Evolutionary conservation across 2,797 vertebrate genomes (phyloP), one percentile per base, ranked within the genome.

Genomic region (Crenuchus spilurus): DNA sequence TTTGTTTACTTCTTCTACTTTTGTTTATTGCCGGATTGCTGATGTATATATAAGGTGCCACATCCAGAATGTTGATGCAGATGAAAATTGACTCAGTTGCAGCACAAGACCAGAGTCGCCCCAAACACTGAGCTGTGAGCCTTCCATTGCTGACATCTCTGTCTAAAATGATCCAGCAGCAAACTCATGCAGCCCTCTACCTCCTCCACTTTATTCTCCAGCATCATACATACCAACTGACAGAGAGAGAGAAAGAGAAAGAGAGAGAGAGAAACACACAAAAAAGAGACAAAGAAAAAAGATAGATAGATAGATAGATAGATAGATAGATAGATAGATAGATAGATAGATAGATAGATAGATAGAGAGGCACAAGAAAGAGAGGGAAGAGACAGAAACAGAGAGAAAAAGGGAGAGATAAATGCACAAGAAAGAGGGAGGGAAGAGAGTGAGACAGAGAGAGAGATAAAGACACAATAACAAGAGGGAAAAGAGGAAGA

Each of bases 131-230:
- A 62, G 37, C 60, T 39, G 22, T 41, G 24, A 41, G 35, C 60
- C 20, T 58, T 58, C 55, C 10, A 37, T 30, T 37, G n/a, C 60
- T 62, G 60, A 62, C 60, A 62, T 62, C 24, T 62, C 60, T 62
- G 60, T 66, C 39, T 18, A n/a, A 68, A 61, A 60, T 61, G 37
- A 26, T 33, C 37, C 18, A 13, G 57, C 30, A 2, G 16, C 11
- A 37, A 72, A 63, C 7, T 20, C 31, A 49, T 58, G 13, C 60
- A 58, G 35, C 20, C 24, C 10, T 51, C 41, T 62, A 6, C 20
- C 48, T 9, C 11, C 57, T 62, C 24, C 30, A 16, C 35, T 35
- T 51, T 42, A 64, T 44, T 54, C 57, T 70, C 28, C 64, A 30
- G 28, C 39, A 51, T 42, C 67, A 67, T 16, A 18, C 67, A 71